Conservation (phyloP, 2,113 vertebrate genomes). For the Girardinichthys multiradiatus region DNA sequence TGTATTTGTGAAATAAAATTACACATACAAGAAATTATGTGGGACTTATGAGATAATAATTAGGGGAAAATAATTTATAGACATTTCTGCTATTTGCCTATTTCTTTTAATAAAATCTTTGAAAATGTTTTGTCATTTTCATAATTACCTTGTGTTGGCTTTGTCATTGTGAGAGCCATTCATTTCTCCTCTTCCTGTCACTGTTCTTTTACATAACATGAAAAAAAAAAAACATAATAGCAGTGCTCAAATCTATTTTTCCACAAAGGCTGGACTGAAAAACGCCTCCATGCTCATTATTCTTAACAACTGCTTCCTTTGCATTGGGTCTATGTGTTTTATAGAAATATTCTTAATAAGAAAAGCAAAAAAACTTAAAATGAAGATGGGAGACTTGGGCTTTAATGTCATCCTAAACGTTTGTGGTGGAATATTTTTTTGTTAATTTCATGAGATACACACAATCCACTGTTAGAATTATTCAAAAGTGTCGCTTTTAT, state of each 20-base stretch:
- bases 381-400: not conserved
- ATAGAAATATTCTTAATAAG: not conserved
- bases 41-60: not conserved
- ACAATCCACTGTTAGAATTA: no score
- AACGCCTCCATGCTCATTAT: conserved; percentile 60
- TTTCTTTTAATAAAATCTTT: not conserved
- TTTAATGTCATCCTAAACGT: no score
- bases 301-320: conserved; percentile 61
- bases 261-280: conserved; percentile 49
- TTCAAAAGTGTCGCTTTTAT: no score
- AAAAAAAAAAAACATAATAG: conserved; percentile 50
- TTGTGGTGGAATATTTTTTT: no score
- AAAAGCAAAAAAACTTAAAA: not conserved
- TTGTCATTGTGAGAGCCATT: conserved; percentile 33
- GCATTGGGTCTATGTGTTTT: conserved; percentile 18
- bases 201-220: conserved; percentile 51
- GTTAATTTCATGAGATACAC: no score
- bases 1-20: no score
- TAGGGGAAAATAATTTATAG: not conserved
- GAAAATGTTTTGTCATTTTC: conserved; percentile 12
- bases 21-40: no score
- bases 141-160: conserved; percentile 7
- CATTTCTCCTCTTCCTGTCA: conserved; percentile 45
- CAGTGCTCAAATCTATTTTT: conserved; percentile 58
- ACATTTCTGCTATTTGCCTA: conserved; percentile 12